phyloP scores from a whole-genome alignment of 2,113 vertebrate species.

The Pachypanchax playfairii region DNA sequence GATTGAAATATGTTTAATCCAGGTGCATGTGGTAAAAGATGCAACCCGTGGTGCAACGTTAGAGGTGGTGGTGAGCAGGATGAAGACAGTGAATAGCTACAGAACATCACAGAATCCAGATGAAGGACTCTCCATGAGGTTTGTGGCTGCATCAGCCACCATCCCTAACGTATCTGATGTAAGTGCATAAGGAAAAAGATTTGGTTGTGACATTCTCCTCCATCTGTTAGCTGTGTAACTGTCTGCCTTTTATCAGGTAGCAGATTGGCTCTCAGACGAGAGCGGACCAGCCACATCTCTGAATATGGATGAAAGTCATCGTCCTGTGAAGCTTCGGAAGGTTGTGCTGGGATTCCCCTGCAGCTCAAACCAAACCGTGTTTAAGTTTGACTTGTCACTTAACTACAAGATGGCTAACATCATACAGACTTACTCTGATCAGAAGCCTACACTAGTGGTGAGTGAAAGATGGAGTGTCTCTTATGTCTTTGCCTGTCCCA shows the following conservation, averaged over 20 bases:
- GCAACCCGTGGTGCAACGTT: conserved; percentile 92
- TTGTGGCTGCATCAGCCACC: conserved; percentile 95
- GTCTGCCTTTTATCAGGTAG: conserved; percentile 82
- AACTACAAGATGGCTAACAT: conserved; percentile 93
- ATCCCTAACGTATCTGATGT: conserved; percentile 95
- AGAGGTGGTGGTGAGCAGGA: conserved; percentile 96
- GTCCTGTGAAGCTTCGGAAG: conserved; percentile 94
- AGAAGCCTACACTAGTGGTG: conserved; percentile 95
- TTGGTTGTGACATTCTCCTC: neutral
- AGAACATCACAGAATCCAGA: conserved; percentile 68
- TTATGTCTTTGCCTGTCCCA: neutral
- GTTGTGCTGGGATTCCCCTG: conserved; percentile 94
- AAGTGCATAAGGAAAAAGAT: conserved; percentile 54
- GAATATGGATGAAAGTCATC: conserved; percentile 92
- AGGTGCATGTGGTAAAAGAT: conserved; percentile 96
- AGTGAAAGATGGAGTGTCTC: conserved; percentile 6
- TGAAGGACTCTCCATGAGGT: conserved; percentile 81
- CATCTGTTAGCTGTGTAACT: neutral
- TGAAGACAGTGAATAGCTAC: conserved; percentile 90
- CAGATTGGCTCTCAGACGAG: conserved; percentile 93
- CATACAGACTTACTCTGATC: conserved; percentile 93
- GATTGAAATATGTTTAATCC: conserved; percentile 10
- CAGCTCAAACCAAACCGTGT: conserved; percentile 88
- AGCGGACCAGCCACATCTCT: conserved; percentile 85
- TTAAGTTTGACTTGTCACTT: conserved; percentile 95